phyloP scores from a whole-genome alignment of 2,888 invertebrate genomes.

The Shargacucullia verbasci region DNA sequence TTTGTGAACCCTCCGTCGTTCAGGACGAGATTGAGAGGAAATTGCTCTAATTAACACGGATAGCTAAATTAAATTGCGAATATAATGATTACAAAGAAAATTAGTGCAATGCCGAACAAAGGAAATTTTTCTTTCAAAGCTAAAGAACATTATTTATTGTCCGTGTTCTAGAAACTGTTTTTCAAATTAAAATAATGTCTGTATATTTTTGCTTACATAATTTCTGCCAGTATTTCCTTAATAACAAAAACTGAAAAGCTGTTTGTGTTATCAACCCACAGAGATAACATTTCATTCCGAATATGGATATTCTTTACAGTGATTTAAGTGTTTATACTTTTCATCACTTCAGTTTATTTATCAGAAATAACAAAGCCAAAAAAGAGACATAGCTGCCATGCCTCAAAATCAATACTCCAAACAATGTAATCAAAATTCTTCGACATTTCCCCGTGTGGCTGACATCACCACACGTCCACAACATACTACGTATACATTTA shows the following conservation, averaged over 20 bases:
- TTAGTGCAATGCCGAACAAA: constrained; percentile 44
- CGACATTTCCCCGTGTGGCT: constrained; percentile 18
- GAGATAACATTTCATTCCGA: too few species aligned
- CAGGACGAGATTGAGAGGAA: constrained; percentile 44
- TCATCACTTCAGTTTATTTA: too few species aligned
- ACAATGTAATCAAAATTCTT: constrained; percentile 38
- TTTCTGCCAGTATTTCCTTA: too few species aligned
- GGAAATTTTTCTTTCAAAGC: constrained; percentile 34
- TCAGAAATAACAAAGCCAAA: constrained; percentile 16
- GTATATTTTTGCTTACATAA: not conserved
- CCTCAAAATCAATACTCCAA: constrained; percentile 26
- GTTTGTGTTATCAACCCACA: too few species aligned
- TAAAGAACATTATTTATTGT: too few species aligned
- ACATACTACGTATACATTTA: constrained; percentile 36
- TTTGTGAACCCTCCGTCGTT: constrained; percentile 42
- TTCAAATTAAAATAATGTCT: constrained; percentile 23
- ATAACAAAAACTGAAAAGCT: too few species aligned
- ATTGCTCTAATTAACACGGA: constrained; percentile 52
- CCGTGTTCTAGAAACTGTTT: too few species aligned
- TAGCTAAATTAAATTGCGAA: constrained; percentile 46
- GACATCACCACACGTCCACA: constrained; percentile 31
- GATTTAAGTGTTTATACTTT: too few species aligned
- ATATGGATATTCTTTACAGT: too few species aligned
- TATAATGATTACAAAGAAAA: constrained; percentile 51
- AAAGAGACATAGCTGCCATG: constrained; percentile 20